Conservation (phyloP, 2,888 invertebrate genomes). For the Orthosia incerta region DNA sequence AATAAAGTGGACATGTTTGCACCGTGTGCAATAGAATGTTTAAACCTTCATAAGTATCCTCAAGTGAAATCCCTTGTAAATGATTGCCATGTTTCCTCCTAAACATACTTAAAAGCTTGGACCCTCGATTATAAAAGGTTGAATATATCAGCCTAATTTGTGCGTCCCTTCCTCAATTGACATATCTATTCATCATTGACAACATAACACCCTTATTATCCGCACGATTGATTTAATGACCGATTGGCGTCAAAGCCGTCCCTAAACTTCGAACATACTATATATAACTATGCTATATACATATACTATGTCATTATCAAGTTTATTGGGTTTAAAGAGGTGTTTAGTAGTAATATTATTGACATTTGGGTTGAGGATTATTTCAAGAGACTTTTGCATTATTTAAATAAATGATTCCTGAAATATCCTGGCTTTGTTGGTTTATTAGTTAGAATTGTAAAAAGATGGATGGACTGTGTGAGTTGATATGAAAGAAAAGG, state of each 20-base stretch:
- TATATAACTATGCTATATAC: too few species aligned
- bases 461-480: too few species aligned
- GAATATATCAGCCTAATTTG: slow-evolving; percentile 28
- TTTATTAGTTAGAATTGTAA: background rate
- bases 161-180: slow-evolving; percentile 5
- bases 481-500: too few species aligned
- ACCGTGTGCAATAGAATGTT: background rate
- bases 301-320: slow-evolving; percentile 15
- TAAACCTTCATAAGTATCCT: background rate
- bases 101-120: background rate
- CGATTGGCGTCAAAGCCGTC: slow-evolving; percentile 38
- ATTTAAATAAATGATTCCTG: too few species aligned
- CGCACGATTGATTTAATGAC: slow-evolving; percentile 51
- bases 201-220: slow-evolving; percentile 37
- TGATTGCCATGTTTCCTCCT: too few species aligned
- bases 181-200: slow-evolving; percentile 49
- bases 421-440: background rate
- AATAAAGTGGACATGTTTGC: background rate
- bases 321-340: slow-evolving; percentile 34
- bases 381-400: background rate
- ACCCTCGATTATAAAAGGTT: slow-evolving; percentile 12
- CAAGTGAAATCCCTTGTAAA: too few species aligned
- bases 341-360: slow-evolving; percentile 13
- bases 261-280: slow-evolving; percentile 28
- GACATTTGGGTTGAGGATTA: background rate